Evolutionary conservation across 2,113 vertebrate genomes (phyloP).

Genomic region (Chloroceryle aenea): DNA sequence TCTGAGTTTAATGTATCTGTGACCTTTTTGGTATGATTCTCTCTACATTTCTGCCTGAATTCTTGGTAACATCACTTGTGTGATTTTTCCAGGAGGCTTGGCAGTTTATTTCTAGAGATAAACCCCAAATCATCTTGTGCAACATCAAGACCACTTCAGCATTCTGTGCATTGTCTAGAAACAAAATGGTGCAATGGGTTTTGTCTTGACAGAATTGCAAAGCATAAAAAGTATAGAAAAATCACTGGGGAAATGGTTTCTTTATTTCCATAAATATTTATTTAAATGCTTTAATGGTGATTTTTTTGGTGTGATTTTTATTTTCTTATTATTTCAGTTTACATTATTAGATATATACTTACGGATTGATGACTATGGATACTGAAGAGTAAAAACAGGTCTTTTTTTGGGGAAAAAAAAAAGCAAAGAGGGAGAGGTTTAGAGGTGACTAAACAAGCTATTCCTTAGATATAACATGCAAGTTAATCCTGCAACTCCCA

Average conservation of each 20-base stretch:
- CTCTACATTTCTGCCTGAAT: not conserved
- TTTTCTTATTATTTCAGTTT: not conserved
- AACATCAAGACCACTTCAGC: not conserved
- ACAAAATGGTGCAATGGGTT: not conserved
- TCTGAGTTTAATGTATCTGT: not conserved
- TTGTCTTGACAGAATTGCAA: not conserved
- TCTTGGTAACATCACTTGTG: not conserved
- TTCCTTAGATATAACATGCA: not conserved
- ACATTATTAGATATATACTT: not conserved
- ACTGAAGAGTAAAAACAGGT: not conserved
- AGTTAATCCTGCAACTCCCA: not conserved
- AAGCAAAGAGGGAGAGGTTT: not conserved
- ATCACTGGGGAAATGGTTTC: rapidly evolving
- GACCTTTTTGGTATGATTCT: not conserved
- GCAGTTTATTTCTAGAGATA: not conserved
- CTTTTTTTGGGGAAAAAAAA: not conserved
- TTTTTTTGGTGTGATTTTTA: rapidly evolving
- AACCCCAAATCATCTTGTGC: not conserved
- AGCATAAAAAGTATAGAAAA: not conserved
- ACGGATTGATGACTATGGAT: not conserved
- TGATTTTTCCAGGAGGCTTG: not conserved
- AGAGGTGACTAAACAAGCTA: not conserved
- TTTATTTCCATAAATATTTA: not conserved
- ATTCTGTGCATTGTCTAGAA: not conserved
- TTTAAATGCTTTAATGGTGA: not conserved